phyloP scores from a whole-genome alignment of 1,140 invertebrate genomes.

The Prorops nasuta region DNA sequence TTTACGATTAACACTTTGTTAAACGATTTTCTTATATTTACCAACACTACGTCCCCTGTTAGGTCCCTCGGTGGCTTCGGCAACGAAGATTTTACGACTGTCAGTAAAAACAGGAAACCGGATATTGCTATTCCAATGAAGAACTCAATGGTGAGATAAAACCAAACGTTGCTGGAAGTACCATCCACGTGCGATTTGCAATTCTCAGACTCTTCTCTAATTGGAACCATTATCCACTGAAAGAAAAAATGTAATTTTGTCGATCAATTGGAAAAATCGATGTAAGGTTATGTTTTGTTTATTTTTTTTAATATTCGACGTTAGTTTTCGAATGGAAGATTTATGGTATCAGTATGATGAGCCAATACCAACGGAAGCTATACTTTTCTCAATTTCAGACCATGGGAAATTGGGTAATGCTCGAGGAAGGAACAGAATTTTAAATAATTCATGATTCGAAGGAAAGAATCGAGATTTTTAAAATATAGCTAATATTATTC shows the following conservation, averaged over 20 bases:
- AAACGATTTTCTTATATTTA: constrained; percentile 18
- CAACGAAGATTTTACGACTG: constrained; percentile 35
- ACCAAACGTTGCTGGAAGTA: constrained; percentile 32
- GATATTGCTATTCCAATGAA: constrained; percentile 34
- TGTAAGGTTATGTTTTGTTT: background rate
- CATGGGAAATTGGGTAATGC: too few species aligned
- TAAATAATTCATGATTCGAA: background rate
- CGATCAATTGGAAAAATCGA: background rate
- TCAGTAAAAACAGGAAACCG: constrained; percentile 30
- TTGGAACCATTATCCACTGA: constrained; percentile 36
- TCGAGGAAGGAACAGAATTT: too few species aligned
- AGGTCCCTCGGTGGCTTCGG: constrained; percentile 48
- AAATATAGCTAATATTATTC: too few species aligned
- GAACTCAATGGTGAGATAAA: constrained; percentile 44
- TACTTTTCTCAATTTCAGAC: too few species aligned
- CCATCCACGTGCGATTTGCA: constrained; percentile 17
- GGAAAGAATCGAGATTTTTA: too few species aligned
- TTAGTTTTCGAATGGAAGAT: background rate
- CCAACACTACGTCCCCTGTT: constrained; percentile 43
- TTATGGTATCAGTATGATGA: background rate
- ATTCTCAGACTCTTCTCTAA: constrained; percentile 24
- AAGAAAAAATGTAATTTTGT: constrained; percentile 10
- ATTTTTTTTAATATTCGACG: background rate
- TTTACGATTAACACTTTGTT: background rate
- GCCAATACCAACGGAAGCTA: too few species aligned